phyloP scores from a whole-genome alignment of 2,797 vertebrate genomes.

The Acrossocheilus wenchowensis region DNA sequence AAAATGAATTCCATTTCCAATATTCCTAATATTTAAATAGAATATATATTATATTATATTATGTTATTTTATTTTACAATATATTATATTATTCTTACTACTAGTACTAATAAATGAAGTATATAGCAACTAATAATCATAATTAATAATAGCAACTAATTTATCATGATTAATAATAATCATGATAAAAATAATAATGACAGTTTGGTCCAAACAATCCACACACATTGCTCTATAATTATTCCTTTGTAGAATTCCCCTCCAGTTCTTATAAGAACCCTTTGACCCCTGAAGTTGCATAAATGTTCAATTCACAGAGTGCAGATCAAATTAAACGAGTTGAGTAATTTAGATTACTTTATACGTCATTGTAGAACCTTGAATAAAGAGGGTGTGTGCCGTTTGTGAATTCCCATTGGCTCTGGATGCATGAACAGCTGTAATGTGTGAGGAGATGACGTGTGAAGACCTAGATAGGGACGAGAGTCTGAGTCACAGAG shows the following conservation, averaged over 20 bases:
- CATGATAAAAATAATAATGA: not conserved
- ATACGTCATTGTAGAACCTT: conserved; percentile 4
- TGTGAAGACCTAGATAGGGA: not conserved
- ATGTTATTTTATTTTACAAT: not conserved
- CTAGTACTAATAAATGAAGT: not conserved
- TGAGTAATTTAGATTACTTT: not conserved
- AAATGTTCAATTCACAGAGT: not conserved
- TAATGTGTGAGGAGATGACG: not conserved
- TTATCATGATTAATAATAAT: not conserved
- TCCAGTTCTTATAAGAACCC: not conserved
- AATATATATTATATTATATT: not conserved
- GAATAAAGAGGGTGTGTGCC: conserved; percentile 18
- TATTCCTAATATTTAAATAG: not conserved
- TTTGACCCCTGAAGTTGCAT: not conserved
- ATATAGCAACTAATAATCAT: no score
- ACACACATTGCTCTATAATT: not conserved
- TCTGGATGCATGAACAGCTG: not conserved
- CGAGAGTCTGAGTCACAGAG: not conserved
- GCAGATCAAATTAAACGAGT: not conserved
- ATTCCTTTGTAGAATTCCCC: not conserved
- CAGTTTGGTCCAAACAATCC: not conserved
- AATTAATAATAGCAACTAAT: no score
- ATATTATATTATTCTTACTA: not conserved
- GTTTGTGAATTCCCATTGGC: not conserved
- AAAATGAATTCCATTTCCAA: not conserved